Percentiles rank a stretch among this genome's conserved stretches.
These are phyloP conservation scores for Tetragonula carbonaria DNA, from an alignment of 2,888 invertebrate species.

Conservation along the genomic window DNA sequence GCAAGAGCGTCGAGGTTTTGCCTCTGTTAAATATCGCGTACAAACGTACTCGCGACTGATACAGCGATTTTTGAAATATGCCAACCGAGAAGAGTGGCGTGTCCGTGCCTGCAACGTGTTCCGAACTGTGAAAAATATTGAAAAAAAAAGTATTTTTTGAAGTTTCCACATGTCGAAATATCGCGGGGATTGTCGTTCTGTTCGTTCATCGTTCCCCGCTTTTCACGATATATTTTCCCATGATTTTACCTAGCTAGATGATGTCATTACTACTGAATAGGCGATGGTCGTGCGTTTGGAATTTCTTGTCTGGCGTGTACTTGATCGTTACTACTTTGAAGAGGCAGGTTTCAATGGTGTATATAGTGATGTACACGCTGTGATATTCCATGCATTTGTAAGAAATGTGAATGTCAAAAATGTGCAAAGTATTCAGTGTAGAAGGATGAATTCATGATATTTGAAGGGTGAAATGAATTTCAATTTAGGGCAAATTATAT, in stretches of 20 bases:
- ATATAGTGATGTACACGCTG: background rate
- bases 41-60: constrained; percentile 47
- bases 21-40: constrained; percentile 25
- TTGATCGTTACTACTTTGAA: constrained; percentile 39
- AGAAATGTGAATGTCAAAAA: too few species aligned
- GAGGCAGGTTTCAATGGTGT: background rate
- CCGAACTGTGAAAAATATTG: constrained; percentile 42
- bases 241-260: background rate
- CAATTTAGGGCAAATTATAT: too few species aligned
- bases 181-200: background rate
- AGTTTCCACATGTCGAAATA: too few species aligned
- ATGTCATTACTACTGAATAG: background rate
- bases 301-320: constrained; percentile 40
- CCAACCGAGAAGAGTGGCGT: constrained; percentile 5
- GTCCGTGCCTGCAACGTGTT: constrained; percentile 8
- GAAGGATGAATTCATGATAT: too few species aligned
- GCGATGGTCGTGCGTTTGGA: background rate
- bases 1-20: constrained; percentile 22
- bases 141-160: background rate
- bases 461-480: too few species aligned
- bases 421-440: too few species aligned
- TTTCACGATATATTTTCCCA: background rate
- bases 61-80: constrained; percentile 28
- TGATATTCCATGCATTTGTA: too few species aligned
- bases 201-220: background rate